phyloP scores from a whole-genome alignment of 2,888 invertebrate species.

The Acholoe squamosa region DNA sequence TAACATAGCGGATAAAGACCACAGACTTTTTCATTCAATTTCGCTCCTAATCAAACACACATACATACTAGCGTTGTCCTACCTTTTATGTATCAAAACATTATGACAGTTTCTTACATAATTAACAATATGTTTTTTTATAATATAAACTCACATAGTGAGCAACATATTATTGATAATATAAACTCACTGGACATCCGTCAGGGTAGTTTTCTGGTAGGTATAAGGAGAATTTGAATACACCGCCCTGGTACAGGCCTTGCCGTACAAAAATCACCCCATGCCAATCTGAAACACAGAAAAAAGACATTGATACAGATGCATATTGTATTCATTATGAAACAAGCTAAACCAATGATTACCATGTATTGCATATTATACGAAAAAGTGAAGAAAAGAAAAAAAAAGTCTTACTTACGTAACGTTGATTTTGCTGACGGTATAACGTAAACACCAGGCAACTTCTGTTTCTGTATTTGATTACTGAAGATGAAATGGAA shows the following conservation, averaged over 20 bases:
- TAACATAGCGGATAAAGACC: too few species aligned
- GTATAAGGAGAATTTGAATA: constrained; percentile 93
- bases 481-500: constrained; percentile 73
- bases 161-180: too few species aligned
- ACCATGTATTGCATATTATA: not conserved
- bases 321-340: not conserved
- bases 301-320: not conserved
- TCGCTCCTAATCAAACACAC: too few species aligned
- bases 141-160: too few species aligned
- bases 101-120: too few species aligned
- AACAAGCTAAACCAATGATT: not conserved
- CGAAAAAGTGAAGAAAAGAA: not conserved
- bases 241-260: constrained; percentile 94
- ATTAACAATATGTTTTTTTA: too few species aligned
- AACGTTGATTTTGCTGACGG: constrained; percentile 87
- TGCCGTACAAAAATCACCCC: constrained; percentile 94
- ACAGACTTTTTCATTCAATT: too few species aligned
- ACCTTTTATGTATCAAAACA: too few species aligned
- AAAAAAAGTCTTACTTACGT: constrained; percentile 73
- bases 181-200: constrained; percentile 90
- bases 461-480: constrained; percentile 87
- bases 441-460: constrained; percentile 95
- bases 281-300: constrained; percentile 90
- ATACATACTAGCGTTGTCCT: too few species aligned
- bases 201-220: constrained; percentile 95